Conservation (phyloP, 2,888 invertebrate species). For the Frankliniella intonsa region DNA sequence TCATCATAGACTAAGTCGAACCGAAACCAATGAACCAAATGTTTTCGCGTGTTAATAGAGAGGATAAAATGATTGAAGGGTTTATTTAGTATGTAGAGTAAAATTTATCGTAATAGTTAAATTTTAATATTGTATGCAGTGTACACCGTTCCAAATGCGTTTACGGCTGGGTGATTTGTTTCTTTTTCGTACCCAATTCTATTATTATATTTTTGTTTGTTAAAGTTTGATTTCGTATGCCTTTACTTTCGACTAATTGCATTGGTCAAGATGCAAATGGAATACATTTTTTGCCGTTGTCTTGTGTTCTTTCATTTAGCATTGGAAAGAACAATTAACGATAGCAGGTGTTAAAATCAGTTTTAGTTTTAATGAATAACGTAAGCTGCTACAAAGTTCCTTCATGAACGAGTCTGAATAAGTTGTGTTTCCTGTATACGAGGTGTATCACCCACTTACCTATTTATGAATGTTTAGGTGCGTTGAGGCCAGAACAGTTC, state of each 20-base stretch:
- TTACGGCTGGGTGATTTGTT: neutral
- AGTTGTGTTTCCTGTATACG: slow-evolving; percentile 7
- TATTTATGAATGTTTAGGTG: no score
- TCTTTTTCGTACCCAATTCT: neutral
- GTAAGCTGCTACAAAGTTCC: slow-evolving; percentile 20
- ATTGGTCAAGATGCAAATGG: no score
- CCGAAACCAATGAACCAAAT: slow-evolving; percentile 26
- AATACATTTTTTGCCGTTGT: no score
- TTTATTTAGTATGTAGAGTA: slow-evolving; percentile 12
- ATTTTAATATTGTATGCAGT: slow-evolving; percentile 9
- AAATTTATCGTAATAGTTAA: slow-evolving; percentile 1
- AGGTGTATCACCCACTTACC: neutral
- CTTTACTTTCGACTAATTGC: neutral
- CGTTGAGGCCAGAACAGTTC: no score
- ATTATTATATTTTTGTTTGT: neutral
- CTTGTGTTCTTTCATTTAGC: neutral
- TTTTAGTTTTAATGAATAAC: slow-evolving; percentile 14
- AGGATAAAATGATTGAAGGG: slow-evolving; percentile 21
- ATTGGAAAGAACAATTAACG: neutral
- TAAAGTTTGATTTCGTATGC: neutral
- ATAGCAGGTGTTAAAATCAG: neutral
- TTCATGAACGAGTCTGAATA: slow-evolving; percentile 18
- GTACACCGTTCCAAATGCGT: slow-evolving; percentile 19
- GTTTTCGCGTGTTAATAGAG: slow-evolving; percentile 23
- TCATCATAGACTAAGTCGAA: slow-evolving; percentile 26